Conservation (phyloP, 53 echinoderm and acorn worm species). For the Crossaster papposus region DNA sequence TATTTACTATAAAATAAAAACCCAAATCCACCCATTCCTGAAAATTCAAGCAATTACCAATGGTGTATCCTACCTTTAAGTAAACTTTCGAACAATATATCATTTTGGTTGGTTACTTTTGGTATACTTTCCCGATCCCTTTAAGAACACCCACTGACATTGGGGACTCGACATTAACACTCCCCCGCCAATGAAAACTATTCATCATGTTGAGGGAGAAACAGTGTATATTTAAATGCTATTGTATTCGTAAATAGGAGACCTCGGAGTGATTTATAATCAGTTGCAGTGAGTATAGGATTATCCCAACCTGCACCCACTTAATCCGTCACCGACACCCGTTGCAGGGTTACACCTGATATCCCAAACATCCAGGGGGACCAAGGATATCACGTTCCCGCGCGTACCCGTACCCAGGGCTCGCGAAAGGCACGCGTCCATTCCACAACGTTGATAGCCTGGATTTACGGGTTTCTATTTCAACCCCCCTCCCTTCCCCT, state of each 20-base stretch:
- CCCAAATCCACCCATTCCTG: too few relatives aligned
- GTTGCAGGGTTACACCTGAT: neutral
- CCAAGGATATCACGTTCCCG: neutral
- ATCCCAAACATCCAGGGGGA: neutral
- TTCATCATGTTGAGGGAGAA: neutral
- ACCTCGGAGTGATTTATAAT: neutral
- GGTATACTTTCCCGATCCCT: too few relatives aligned
- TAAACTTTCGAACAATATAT: too few relatives aligned
- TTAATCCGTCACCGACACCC: neutral
- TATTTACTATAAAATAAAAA: too few relatives aligned
- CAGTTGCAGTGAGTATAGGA: neutral
- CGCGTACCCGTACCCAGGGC: neutral
- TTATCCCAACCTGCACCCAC: neutral
- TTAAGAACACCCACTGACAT: neutral
- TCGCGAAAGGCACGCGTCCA: neutral
- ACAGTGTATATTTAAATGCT: neutral
- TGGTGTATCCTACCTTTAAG: too few relatives aligned
- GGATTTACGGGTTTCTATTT: constrained; percentile 10
- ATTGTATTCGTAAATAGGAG: neutral
- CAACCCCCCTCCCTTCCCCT: too few relatives aligned
- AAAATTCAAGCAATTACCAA: too few relatives aligned
- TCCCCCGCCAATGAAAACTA: neutral
- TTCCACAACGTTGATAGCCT: neutral
- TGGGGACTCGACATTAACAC: neutral
- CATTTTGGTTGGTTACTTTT: too few relatives aligned